A percentile compares a stretch with the other conserved stretches of the same genome.
Conservation (phyloP, 1,140 invertebrate species). For the Pseudoatta argentina region DNA sequence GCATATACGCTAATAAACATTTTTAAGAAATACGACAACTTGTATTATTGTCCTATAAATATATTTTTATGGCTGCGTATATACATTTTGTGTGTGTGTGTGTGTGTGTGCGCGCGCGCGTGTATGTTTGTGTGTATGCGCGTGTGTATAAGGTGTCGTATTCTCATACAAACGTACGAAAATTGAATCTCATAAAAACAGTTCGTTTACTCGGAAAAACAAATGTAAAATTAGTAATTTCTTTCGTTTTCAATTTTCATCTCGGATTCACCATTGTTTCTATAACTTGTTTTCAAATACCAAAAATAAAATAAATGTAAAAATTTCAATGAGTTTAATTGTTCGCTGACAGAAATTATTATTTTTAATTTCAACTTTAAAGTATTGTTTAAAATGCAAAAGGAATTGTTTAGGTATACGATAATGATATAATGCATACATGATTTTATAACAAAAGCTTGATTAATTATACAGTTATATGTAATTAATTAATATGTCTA, state of each 20-base stretch:
- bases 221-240: constrained; percentile 3
- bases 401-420: not conserved
- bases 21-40: not conserved
- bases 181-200: not conserved
- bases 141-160: not conserved
- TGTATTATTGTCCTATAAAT: not conserved
- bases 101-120: too few species aligned
- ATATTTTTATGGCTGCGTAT: constrained; percentile 1
- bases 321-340: constrained; percentile 1
- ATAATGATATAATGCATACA: not conserved
- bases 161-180: not conserved
- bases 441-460: not conserved
- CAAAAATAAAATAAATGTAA: not conserved
- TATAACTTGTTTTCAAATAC: not conserved
- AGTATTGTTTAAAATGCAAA: not conserved
- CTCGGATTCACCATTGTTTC: not conserved
- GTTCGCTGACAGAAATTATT: not conserved
- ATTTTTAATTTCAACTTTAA: not conserved
- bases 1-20: not conserved
- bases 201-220: not conserved
- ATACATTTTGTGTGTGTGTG: not conserved
- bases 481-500: not conserved
- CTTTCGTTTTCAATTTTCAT: constrained; percentile 30
- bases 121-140: too few species aligned
- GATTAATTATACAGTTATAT: not conserved